These are phyloP conservation scores for Drosophila pachea DNA, from an alignment of 1,140 invertebrate genomes.

Conservation along the genomic window DNA sequence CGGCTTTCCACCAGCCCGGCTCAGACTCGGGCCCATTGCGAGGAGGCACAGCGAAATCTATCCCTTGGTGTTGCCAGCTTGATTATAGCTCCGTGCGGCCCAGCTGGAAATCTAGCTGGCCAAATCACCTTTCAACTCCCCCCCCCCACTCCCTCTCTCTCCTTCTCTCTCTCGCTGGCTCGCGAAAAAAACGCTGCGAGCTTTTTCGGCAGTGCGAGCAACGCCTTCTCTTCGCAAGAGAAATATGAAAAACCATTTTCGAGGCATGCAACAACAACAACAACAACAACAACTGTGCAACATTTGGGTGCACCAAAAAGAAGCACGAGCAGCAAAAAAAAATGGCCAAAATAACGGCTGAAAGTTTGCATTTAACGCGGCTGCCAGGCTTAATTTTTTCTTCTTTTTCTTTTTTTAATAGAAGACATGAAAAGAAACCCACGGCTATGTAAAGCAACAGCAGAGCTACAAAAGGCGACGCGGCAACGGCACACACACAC, in stretches of 20 bases:
- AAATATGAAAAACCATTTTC: slow-evolving; percentile 56
- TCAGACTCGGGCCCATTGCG: too few species aligned
- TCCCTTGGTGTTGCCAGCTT: slow-evolving; percentile 7
- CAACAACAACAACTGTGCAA: slow-evolving; percentile 49
- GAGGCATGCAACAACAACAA: slow-evolving; percentile 42
- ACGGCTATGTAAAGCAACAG: slow-evolving; percentile 60
- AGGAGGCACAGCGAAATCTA: not conserved
- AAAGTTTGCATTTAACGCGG: slow-evolving; percentile 75
- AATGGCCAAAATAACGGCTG: slow-evolving; percentile 43
- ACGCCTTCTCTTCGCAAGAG: slow-evolving; percentile 61
- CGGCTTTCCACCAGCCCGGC: too few species aligned
- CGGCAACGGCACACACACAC: slow-evolving; percentile 35
- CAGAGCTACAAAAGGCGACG: slow-evolving; percentile 27
- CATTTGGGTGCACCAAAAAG: slow-evolving; percentile 51
- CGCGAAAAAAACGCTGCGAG: slow-evolving; percentile 48
- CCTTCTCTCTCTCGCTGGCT: slow-evolving; percentile 7
- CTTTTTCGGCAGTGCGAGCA: slow-evolving; percentile 58
- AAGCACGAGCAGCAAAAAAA: slow-evolving; percentile 3
- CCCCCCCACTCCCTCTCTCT: too few species aligned
- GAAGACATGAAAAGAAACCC: slow-evolving; percentile 64
- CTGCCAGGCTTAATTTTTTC: slow-evolving; percentile 77
- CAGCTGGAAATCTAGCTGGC: slow-evolving; percentile 32
- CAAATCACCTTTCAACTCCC: slow-evolving; percentile 45
- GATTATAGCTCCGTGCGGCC: slow-evolving; percentile 8
- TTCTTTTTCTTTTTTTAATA: slow-evolving; percentile 71